Base-by-base conservation (phyloP, 2,888 invertebrate genomes). In the Scrobipalpa atriplicella region DNA sequence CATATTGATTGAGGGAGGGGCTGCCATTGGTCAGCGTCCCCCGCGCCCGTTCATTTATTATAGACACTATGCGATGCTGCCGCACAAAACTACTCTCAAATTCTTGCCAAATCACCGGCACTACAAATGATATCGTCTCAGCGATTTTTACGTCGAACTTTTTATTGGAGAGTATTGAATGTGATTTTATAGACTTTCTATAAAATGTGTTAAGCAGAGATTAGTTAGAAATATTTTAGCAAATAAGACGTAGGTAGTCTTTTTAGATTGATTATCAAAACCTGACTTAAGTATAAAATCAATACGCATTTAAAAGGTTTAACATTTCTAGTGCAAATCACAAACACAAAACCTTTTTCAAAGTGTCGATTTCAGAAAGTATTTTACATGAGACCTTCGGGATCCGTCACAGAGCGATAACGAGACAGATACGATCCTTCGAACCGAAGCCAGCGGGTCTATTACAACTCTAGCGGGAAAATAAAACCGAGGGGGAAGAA, bases 1-100 rank as follows among this genome's bases (percentile, higher is more conserved):
- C 93, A 93, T 93, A 93, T 93, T 93, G 93, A 93, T 93, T 93
- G 93, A 93, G 93, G 93, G 93, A 90, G 92, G 92, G 89, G 88
- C 90, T 85, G 86, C 90, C 90, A 89, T 89, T 91, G 93, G 92
- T 91, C 92, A 92, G 89, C 90, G 84, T 87, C 89, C 89, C 85
- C 90, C 88, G 87, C 89, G 86, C 87, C 87, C 89, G 87, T 92
- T 93, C 93, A 93, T 93, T 93, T 93, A 93, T 93, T 93, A 93
- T 93, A 93, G 92, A 93, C 92, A 90, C 84, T 81, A 66, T 63
- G 86, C 82, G 91, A 90, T 89, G 88, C 90, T 87, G 85, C 79
- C 73, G 66, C 75, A 71, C 74, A 74, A 74, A 73, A 75, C 77
- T 73, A 76, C 77, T 70, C 72, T 78, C 72, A 72, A 73, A 78